Evolutionary conservation across 2,113 vertebrate species (phyloP).

Genomic region (Dissostichus mawsoni): DNA sequence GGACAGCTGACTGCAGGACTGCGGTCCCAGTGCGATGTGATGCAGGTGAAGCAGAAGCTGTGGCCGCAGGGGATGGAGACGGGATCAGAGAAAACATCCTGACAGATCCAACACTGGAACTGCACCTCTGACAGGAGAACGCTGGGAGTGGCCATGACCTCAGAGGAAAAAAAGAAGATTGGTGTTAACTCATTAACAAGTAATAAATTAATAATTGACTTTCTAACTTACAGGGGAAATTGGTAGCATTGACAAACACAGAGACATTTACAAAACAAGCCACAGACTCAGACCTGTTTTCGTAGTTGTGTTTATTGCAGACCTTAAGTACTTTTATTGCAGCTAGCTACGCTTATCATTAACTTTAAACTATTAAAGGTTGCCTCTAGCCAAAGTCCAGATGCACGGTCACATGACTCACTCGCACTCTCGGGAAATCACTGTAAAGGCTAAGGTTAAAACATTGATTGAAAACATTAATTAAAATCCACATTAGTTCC

Average conservation of each 20-base stretch:
- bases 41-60: constrained; percentile 81
- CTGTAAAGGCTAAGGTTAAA: background rate
- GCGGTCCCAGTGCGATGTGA: constrained; percentile 65
- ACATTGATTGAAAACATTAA: background rate
- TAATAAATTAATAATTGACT: constrained; percentile 25
- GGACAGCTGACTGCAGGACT: constrained; percentile 52
- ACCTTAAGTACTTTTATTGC: background rate
- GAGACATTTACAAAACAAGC: background rate
- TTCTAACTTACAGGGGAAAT: constrained; percentile 2
- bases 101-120: constrained; percentile 77
- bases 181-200: background rate
- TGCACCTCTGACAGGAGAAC: constrained; percentile 66
- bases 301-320: background rate
- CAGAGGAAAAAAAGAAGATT: background rate
- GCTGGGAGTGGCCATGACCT: constrained; percentile 64
- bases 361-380: constrained; percentile 34
- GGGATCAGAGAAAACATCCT: constrained; percentile 73
- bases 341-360: constrained; percentile 18
- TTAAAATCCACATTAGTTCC: background rate
- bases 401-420: background rate
- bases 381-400: constrained; percentile 58
- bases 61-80: constrained; percentile 81
- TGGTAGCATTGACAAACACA: background rate
- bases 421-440: background rate
- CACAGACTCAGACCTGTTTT: background rate